phyloP scores from a whole-genome alignment of 2,888 invertebrate species.

The Ctena decussata region DNA sequence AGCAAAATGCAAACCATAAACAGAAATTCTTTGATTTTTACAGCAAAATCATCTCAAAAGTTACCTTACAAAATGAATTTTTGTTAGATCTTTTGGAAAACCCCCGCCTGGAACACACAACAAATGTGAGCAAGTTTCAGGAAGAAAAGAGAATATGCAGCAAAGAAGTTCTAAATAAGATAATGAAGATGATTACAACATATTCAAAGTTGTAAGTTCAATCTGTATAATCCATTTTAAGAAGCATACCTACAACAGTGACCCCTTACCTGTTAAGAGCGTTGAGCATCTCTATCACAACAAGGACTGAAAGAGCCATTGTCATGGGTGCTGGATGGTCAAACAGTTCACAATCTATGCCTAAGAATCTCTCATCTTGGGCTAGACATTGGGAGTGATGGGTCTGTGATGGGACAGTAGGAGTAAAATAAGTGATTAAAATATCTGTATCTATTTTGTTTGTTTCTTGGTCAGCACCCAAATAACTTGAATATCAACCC shows the following conservation, averaged over 20 bases:
- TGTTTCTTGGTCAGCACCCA: too few species aligned
- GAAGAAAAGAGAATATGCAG: too few species aligned
- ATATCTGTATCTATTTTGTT: too few species aligned
- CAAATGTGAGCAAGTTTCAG: too few species aligned
- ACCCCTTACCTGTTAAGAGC: slow-evolving; percentile 97
- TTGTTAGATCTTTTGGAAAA: too few species aligned
- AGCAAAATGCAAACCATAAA: too few species aligned
- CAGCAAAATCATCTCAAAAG: too few species aligned
- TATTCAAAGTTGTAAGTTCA: neutral
- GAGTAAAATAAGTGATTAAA: slow-evolving; percentile 1
- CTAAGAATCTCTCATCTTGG: slow-evolving; percentile 91
- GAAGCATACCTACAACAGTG: neutral
- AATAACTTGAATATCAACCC: neutral
- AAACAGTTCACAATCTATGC: slow-evolving; percentile 99
- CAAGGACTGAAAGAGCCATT: slow-evolving; percentile 99
- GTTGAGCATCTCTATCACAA: slow-evolving; percentile 99
- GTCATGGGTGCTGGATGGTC: slow-evolving; percentile 99
- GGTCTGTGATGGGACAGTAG: slow-evolving; percentile 78
- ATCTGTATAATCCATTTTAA: neutral
- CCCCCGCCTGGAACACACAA: too few species aligned
- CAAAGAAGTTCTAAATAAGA: too few species aligned
- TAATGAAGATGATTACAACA: neutral
- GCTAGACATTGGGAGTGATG: slow-evolving; percentile 87
- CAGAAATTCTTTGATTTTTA: too few species aligned
- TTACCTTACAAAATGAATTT: too few species aligned